Percentiles rank a stretch among this genome's conserved stretches.
phyloP scores from a whole-genome alignment of 35 echinoderm and acorn worm species.

The Hemicentrotus pulcherrimus region DNA sequence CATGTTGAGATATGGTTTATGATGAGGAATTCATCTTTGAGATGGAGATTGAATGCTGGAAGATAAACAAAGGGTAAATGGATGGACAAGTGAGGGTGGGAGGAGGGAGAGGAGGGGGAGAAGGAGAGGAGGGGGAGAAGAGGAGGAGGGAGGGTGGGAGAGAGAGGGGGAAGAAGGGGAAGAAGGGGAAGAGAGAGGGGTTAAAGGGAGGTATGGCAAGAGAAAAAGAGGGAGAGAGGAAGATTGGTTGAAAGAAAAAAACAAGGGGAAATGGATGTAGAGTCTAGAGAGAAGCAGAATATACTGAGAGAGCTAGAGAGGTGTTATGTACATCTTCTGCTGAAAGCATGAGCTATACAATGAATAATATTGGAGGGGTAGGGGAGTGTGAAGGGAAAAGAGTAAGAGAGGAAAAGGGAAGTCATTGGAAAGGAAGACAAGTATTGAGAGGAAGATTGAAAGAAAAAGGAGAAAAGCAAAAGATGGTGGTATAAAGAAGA shows the following conservation, averaged over 20 bases:
- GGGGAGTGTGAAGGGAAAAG: too few species aligned
- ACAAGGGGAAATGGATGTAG: background rate
- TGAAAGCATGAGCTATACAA: too few species aligned
- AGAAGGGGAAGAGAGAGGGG: background rate
- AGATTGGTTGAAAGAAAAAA: background rate
- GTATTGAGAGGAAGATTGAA: too few species aligned
- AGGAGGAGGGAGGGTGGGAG: background rate
- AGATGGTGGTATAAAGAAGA: too few species aligned
- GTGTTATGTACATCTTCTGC: too few species aligned
- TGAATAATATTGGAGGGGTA: too few species aligned
- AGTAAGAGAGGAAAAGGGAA: too few species aligned
- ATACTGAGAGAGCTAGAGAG: too few species aligned
- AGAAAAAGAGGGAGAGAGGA: background rate
- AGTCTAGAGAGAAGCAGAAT: too few species aligned
- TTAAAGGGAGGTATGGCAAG: background rate
- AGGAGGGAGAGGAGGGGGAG: background rate
- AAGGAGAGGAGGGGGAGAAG: background rate
- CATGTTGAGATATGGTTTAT: slow-evolving; percentile 13
- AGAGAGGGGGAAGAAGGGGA: background rate
- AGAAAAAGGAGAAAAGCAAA: too few species aligned
- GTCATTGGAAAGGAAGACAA: too few species aligned
- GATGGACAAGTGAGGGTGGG: background rate
- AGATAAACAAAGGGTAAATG: background rate
- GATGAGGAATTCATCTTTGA: slow-evolving; percentile 1
- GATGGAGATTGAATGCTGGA: background rate